A percentile compares a stretch with the other conserved stretches of the same genome.
Conservation (phyloP, 2,113 vertebrate genomes). For the Dipodomys spectabilis region DNA sequence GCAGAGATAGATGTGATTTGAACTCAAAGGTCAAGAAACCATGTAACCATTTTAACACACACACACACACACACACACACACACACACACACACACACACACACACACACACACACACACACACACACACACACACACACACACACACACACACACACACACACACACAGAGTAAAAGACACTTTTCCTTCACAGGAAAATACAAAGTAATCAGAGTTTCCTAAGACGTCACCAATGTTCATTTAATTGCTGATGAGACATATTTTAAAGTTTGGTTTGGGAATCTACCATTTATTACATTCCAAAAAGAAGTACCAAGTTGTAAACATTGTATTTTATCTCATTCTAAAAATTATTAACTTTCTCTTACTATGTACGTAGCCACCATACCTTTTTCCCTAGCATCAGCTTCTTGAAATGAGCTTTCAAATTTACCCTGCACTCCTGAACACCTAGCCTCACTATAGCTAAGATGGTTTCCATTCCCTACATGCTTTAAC, state of each 20-base stretch:
- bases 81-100: too few relatives aligned
- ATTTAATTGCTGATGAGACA: not conserved
- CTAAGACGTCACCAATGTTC: not conserved
- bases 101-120: too few relatives aligned
- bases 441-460: not conserved
- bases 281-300: constrained; percentile 18
- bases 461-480: not conserved
- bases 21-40: not conserved
- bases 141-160: too few relatives aligned
- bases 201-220: not conserved
- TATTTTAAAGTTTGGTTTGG: not conserved
- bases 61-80: too few relatives aligned
- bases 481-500: not conserved
- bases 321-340: not conserved
- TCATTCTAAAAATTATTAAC: not conserved
- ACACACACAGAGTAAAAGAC: not conserved
- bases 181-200: not conserved
- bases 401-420: not conserved
- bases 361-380: not conserved
- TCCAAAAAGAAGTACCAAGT: constrained; percentile 25
- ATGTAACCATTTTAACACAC: not conserved
- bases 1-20: not conserved
- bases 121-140: too few relatives aligned
- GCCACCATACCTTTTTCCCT: not conserved
- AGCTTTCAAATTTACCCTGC: not conserved